Conservation (phyloP, 1,140 invertebrate species). For the Drosophila santomea region DNA sequence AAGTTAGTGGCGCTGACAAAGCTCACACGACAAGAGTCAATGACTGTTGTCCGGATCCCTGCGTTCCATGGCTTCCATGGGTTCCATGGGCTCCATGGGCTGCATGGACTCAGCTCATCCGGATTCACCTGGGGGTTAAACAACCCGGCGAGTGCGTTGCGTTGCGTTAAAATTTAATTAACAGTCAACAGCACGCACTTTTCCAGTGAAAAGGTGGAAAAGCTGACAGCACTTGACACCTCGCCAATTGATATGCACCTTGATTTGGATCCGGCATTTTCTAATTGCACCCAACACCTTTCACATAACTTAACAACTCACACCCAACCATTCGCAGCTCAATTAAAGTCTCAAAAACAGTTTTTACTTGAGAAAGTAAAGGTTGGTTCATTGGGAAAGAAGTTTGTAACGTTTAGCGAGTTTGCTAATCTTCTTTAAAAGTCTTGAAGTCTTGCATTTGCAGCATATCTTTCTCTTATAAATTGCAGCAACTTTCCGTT, state of each 20-base stretch:
- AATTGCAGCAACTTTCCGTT: background rate
- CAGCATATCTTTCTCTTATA: background rate
- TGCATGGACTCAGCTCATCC: background rate
- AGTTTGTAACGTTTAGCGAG: too few relatives aligned
- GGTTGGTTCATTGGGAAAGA: too few relatives aligned
- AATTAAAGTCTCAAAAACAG: background rate
- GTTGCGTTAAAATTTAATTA: conserved; percentile 76
- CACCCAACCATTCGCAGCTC: background rate
- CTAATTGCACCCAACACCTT: conserved; percentile 8
- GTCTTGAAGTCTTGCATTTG: background rate
- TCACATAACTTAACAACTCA: too few relatives aligned
- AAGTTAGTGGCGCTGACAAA: conserved; percentile 54
- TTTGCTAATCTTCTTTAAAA: too few relatives aligned
- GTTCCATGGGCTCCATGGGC: background rate
- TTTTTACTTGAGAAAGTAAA: background rate
- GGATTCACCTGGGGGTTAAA: conserved; percentile 4
- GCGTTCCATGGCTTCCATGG: background rate
- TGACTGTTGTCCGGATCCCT: conserved; percentile 33
- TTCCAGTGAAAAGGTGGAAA: conserved; percentile 3
- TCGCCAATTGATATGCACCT: conserved; percentile 23
- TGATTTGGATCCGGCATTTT: background rate
- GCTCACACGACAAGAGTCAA: conserved; percentile 61
- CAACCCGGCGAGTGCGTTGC: conserved; percentile 54
- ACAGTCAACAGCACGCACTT: conserved; percentile 44
- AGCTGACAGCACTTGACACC: conserved; percentile 10